Conservation (phyloP, 1,140 invertebrate species). For the Heliconius nattereri region DNA sequence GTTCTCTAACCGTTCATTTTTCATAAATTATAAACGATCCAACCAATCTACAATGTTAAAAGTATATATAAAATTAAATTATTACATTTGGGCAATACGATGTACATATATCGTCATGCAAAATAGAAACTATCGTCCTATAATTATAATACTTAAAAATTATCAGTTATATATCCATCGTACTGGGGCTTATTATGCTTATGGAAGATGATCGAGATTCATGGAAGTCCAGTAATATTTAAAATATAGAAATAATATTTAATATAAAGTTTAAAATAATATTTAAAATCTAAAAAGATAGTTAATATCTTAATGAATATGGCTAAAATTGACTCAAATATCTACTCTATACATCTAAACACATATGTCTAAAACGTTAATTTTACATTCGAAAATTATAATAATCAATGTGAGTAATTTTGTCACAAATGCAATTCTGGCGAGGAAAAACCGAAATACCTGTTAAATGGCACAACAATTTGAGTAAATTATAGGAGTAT, state of each 20-base stretch:
- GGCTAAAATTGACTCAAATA: conserved; percentile 61
- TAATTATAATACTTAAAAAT: conserved; percentile 38
- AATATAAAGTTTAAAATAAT: too few species aligned
- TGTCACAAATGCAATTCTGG: conserved; percentile 49
- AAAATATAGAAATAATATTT: conserved; percentile 9
- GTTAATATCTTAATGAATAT: conserved; percentile 47
- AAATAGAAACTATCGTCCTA: conserved; percentile 11
- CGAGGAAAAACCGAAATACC: conserved; percentile 40
- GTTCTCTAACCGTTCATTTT: not conserved
- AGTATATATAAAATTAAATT: not conserved
- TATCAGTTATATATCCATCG: conserved; percentile 36
- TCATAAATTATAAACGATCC: not conserved
- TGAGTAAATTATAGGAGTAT: conserved; percentile 59
- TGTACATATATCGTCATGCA: not conserved
- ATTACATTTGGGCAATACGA: not conserved
- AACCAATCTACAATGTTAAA: not conserved
- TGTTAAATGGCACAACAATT: conserved; percentile 64
- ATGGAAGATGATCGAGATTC: conserved; percentile 51
- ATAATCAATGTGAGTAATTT: conserved; percentile 36
- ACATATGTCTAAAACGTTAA: conserved; percentile 35
- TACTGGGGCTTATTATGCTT: conserved; percentile 55
- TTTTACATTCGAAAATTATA: conserved; percentile 30
- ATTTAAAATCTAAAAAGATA: too few species aligned
- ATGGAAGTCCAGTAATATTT: conserved; percentile 41
- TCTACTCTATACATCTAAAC: conserved; percentile 31